Evolutionary conservation across 2,888 invertebrate species (phyloP).

Genomic region (Lymantria monacha): DNA sequence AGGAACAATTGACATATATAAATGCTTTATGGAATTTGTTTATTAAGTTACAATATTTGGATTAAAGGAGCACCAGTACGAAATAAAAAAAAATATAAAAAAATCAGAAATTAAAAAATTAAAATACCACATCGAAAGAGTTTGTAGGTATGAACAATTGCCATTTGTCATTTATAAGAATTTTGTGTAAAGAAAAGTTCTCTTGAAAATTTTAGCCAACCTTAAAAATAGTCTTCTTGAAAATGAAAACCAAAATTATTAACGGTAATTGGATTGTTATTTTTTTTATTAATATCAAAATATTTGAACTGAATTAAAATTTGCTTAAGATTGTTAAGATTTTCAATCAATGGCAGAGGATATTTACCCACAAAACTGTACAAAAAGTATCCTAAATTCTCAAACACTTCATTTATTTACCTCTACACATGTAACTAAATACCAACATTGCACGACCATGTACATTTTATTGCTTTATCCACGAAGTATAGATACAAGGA

Average conservation of each 20-base stretch:
- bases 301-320: neutral
- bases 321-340: neutral
- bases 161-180: too few species aligned
- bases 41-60: conserved; percentile 39
- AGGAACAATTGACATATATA: conserved; percentile 43
- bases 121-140: too few species aligned
- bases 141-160: too few species aligned
- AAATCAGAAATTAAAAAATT: neutral
- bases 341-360: conserved; percentile 3
- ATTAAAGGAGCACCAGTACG: conserved; percentile 57
- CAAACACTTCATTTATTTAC: conserved; percentile 31
- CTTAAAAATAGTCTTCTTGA: neutral
- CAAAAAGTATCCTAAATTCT: conserved; percentile 20
- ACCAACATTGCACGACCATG: conserved; percentile 69
- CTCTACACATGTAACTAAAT: conserved; percentile 51
- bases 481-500: too few species aligned
- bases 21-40: conserved; percentile 69
- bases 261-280: too few species aligned
- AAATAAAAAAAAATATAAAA: conserved; percentile 35
- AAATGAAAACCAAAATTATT: neutral
- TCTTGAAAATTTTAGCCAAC: neutral
- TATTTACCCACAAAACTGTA: conserved; percentile 18
- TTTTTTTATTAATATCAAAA: too few species aligned
- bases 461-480: too few species aligned
- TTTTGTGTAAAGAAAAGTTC: too few species aligned